Conservation (phyloP, 2,113 vertebrate genomes). For the Aegotheles bennettii region DNA sequence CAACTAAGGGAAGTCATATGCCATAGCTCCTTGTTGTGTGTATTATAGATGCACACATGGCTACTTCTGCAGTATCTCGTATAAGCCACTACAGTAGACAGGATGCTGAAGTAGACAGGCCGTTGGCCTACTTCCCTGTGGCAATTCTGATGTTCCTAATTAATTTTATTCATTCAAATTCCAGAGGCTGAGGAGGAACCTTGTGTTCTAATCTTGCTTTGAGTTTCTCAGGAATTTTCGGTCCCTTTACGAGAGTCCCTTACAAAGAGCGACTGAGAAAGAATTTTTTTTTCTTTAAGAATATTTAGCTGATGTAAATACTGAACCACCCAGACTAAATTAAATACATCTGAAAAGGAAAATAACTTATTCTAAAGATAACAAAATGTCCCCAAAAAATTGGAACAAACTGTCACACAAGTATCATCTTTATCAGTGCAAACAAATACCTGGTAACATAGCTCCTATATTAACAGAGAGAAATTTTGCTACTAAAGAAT, state of each 20-base stretch:
- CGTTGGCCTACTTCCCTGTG: not conserved
- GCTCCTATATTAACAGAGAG: not conserved
- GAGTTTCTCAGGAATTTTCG: slow-evolving; percentile 11
- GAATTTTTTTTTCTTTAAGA: not conserved
- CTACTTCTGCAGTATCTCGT: not conserved
- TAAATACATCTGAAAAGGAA: not conserved
- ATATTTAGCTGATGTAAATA: slow-evolving; percentile 4
- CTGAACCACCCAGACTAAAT: not conserved
- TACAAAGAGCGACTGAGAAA: not conserved
- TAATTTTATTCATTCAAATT: slow-evolving; percentile 45
- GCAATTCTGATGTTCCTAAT: slow-evolving; percentile 45
- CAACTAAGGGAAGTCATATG: not conserved
- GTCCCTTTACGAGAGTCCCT: not conserved
- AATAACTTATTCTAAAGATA: not conserved
- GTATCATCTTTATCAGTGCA: not conserved
- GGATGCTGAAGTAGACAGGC: slow-evolving; percentile 39
- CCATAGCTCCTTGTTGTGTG: not conserved
- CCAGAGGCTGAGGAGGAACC: not conserved
- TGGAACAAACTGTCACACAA: not conserved
- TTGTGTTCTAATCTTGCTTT: not conserved
- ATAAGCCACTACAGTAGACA: not conserved
- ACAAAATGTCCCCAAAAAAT: not conserved
- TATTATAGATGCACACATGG: not conserved
- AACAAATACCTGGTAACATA: not conserved
- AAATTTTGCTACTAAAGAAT: not conserved